Evolutionary conservation across 2,797 vertebrate genomes (phyloP), one percentile per base, ranked within the genome.

Genomic region (Leucoraja ocellata): DNA sequence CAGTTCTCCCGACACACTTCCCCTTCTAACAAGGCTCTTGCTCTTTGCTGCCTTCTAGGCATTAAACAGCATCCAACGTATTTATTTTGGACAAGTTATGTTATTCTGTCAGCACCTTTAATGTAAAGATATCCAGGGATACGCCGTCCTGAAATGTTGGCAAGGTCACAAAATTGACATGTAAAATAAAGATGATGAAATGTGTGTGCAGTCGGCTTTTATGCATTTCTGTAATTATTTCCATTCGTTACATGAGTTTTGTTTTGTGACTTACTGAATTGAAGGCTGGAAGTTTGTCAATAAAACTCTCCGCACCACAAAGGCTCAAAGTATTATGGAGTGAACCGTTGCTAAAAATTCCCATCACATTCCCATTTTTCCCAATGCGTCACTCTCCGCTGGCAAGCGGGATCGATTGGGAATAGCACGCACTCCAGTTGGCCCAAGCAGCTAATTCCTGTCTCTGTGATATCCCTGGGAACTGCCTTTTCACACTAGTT

Each of bases 81-180:
- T 92, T 73, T 92, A 54, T 16, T 76, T 73, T 73, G 68, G 73
- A 73, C 16, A 54, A 92, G 71, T 76, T 74, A 39, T n/a, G 90
- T 73, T 28, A 39, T 92, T 92, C 73, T 76, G 68, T 73, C 73
- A 73, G 25, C 68, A 73, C 68, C 90, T 54, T 92, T 54, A 73
- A 92, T 54, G 90, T 92, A 92, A 92, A 92, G 90, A 92, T 92
- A 92, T 92, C 90, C 90, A 92, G 90, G 90, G 90, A 92, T 71
- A n/a, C 18, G 39, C 71, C 39, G 90, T 71, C 23, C 23, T 28
- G 39, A 54, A 92, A 54, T 74, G 71, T 92, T 92, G 71, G 90
- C 90, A 92, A 46, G 36, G 68, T 58, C 71, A 92, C 90, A 92
- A 92, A 92, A 92, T 92, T 92, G 76, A 76, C 90, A 92, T 71